Evolutionary conservation across 2,113 vertebrate genomes (phyloP), one percentile per base, ranked within the genome.

Genomic region (Prionailurus viverrinus): DNA sequence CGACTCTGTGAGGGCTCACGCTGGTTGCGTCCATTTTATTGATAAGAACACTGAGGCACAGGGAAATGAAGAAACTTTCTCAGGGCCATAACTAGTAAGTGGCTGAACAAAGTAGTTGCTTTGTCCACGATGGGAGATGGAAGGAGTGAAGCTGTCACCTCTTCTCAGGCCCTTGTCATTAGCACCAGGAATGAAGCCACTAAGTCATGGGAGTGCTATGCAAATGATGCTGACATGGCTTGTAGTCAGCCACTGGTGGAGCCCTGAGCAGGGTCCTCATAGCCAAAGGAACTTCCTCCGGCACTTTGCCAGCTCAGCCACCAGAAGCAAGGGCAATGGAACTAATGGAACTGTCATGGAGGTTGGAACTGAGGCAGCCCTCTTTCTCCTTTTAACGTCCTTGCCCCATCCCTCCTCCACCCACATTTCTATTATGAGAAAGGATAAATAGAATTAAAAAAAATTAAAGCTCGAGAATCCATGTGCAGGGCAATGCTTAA

Each of bases 141-240:
- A 41, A 45, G 9, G 79, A n/a, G 29, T 69, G 76, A 79, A 29
- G 74, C 29, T 11, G 13, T 25, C 25, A 79, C 3, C 16, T 82
- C 36, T 74, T 39, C 29, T 92, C 45, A 39, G 63, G 53, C 36
- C 66, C 63, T 58, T 25, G 55, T 71, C 68, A 55, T 89, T 33
- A 80, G 94, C 39, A 48, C 31, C 83, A 85, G 95, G 91, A 92
- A 96, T 51, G 91, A 95, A 83, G 82, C 53, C 61, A 88, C 33
- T 4, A 7, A 31, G 71, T 73, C 88, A 82, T 5, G 0, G 23
- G 27, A 11, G 55, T 39, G 65, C n/a, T 69, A 76, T 48, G 78
- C 58, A 90, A 83, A 85, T 7, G 5, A 78, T 39, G 51, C n/a
- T 69, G 48, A 31, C 55, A 36, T 76, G 58, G 68, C 83, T 79